These are phyloP conservation scores for Melanostigma gelatinosum DNA, from an alignment of 2,113 vertebrate genomes.

Conservation along the genomic window DNA sequence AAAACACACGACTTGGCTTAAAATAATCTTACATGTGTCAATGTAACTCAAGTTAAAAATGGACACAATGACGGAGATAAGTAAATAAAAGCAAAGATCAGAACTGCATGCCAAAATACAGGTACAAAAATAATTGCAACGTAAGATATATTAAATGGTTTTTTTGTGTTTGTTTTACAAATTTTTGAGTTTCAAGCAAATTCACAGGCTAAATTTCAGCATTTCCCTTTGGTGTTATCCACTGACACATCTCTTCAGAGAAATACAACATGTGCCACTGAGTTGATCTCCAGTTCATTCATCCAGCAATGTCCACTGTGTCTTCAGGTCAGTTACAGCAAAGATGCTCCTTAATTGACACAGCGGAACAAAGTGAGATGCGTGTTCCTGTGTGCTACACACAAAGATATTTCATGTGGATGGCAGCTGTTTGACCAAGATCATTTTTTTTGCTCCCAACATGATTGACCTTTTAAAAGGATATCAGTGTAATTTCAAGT, in stretches of 20 bases:
- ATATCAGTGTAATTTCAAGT: conserved; percentile 18
- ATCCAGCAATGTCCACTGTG: conserved; percentile 33
- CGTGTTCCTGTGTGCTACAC: conserved; percentile 53
- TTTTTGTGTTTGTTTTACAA: conserved; percentile 80
- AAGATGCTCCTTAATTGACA: conserved; percentile 40
- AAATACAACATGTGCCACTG: conserved; percentile 34
- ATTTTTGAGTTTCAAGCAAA: conserved; percentile 80
- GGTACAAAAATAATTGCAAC: conserved; percentile 87
- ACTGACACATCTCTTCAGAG: conserved; percentile 53
- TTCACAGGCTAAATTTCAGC: conserved; percentile 71
- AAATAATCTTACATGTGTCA: conserved; percentile 53
- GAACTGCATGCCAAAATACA: conserved; percentile 88
- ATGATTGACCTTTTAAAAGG: conserved; percentile 4
- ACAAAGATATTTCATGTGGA: conserved; percentile 45
- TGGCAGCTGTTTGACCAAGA: conserved; percentile 38
- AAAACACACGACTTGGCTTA: conserved; percentile 58
- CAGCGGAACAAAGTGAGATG: conserved; percentile 44
- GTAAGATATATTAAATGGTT: conserved; percentile 84
- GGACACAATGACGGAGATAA: conserved; percentile 85
- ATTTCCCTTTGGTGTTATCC: conserved; percentile 72
- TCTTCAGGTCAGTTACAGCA: conserved; percentile 28
- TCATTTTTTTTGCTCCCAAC: conserved; percentile 35
- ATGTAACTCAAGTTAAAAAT: conserved; percentile 82
- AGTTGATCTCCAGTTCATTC: conserved; percentile 34
- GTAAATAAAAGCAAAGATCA: conserved; percentile 82